Evolutionary conservation across 2,113 vertebrate genomes (phyloP).

Genomic region (Coturnix japonica): DNA sequence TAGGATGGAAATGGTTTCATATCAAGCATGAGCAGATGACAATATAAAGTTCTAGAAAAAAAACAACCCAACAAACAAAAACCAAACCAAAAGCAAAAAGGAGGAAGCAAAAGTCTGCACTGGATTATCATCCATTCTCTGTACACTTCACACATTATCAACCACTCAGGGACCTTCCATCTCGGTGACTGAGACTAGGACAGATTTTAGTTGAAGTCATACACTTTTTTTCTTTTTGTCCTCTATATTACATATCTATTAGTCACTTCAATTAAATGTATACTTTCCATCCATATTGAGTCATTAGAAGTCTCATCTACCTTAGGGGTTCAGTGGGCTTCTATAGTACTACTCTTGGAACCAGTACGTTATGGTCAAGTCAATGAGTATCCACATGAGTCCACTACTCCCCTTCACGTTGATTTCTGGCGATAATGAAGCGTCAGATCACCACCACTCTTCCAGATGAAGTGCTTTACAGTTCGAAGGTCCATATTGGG

Average conservation of each 20-base stretch:
- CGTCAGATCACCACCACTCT: constrained; percentile 96
- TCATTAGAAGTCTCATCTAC: constrained; percentile 74
- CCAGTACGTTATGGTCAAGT: constrained; percentile 73
- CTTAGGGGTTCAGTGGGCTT: constrained; percentile 75
- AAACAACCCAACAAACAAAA: constrained; percentile 22
- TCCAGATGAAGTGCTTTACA: constrained; percentile 96
- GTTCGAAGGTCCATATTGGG: constrained; percentile 99
- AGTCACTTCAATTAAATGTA: constrained; percentile 74
- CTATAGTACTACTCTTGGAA: constrained; percentile 77
- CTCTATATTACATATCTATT: constrained; percentile 80
- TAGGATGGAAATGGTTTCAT: constrained; percentile 31
- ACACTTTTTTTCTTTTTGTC: constrained; percentile 58
- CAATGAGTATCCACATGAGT: not conserved
- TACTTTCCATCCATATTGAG: constrained; percentile 71
- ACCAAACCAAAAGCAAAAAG: constrained; percentile 11
- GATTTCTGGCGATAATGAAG: constrained; percentile 95
- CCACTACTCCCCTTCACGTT: constrained; percentile 74
- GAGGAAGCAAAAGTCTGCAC: constrained; percentile 70
- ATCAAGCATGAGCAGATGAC: constrained; percentile 55
- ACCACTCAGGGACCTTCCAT: constrained; percentile 43
- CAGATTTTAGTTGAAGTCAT: constrained; percentile 73
- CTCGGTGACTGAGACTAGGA: constrained; percentile 53
- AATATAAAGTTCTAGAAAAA: constrained; percentile 44
- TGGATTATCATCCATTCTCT: constrained; percentile 74
- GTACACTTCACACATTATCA: constrained; percentile 68